Evolutionary conservation across 2,113 vertebrate genomes (phyloP), one percentile per base, ranked within the genome.

Genomic region (Corvus cornix): DNA sequence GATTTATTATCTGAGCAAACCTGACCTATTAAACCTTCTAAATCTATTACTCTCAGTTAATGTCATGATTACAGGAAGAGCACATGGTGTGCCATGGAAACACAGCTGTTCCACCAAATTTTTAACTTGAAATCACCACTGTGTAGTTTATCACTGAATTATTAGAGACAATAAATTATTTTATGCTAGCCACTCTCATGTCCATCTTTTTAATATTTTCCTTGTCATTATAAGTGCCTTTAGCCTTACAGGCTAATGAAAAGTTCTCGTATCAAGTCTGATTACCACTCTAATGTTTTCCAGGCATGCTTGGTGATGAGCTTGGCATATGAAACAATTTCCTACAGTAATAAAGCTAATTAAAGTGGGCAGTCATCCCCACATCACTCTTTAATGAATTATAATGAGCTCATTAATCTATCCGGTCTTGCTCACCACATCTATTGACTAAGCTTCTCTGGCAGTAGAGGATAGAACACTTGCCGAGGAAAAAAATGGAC

Each of bases 321-420:
- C 60, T 94, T 98, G 97, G 96, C 96, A 97, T 98, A 97, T 97
- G 94, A 98, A 98, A 98, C 95, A 97, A 97, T 98, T 98, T 98
- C 97, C 97, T 98, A 85, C 92, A 88, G 96, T 97, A 98, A 98
- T 98, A 97, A 98, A 98, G 95, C 96, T 98, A 98, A 98, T 98
- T 98, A 98, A 98, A 97, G 95, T 95, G 95, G 96, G 97, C 97
- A 98, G 96, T 97, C 97, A 98, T 97, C 96, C 97, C 96, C 96
- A 96, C 93, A 97, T 95, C 95, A 97, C 89, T 97, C 97, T 97
- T 96, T 98, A 98, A 98, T 98, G 96, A 98, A 98, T 98, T 97
- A 97, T 98, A 98, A 98, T 97, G 97, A 97, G 79, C 95, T 97
- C 97, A 98, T 98, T 98, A 98, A 98, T 98, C 95, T 97, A 51